Evolutionary conservation across 53 echinoderm and acorn worm genomes (phyloP), one percentile per base, ranked within the genome.

Genomic region (Temnopleurus reevesii): DNA sequence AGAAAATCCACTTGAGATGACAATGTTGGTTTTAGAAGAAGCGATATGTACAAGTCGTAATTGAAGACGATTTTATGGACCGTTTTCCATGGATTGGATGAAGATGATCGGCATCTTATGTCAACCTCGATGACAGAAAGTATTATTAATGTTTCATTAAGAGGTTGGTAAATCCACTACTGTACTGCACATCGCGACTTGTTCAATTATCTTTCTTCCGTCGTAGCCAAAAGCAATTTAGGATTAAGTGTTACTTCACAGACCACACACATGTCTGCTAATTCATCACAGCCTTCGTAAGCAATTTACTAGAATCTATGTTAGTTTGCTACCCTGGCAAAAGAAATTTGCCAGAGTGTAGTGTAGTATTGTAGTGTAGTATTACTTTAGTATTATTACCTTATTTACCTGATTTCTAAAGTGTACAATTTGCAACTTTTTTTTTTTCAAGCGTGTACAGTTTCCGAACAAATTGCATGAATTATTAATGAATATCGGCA

Each of bases 21-120:
- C 71, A n/a, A 9, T 71, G 21, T 25, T 10, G 43, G n/a, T 71
- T 61, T 41, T 71, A 71, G 23, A 41, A 71, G 71, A 41, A 41
- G n/a, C 71, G 41, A 41, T 38, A 71, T 8, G 15, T 12, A 49
- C 0, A 71, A 1, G 71, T 71, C 0, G 41, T 71, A 71, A 71
- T 71, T n/a, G 41, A 29, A 15, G 71, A 71, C n/a, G 71, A 41
- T 41, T 71, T 41, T 71, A 71, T 71, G 71, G 71, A 71, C 21
- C 64, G 30, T 64, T 64, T n/a, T n/a, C n/a, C n/a, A n/a, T n/a
- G n/a, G n/a, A n/a, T n/a, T 64, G 64, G 15, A 64, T 33, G 64
- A 33, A 13, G 15, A 4, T 64, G 30, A 29, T 63, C 33, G 21
- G 30, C 33, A 61, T 66, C 38, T 66, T 38, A 66, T 66, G 71